phyloP scores from a whole-genome alignment of 2,888 invertebrate genomes.

The Thereva nobilitata region DNA sequence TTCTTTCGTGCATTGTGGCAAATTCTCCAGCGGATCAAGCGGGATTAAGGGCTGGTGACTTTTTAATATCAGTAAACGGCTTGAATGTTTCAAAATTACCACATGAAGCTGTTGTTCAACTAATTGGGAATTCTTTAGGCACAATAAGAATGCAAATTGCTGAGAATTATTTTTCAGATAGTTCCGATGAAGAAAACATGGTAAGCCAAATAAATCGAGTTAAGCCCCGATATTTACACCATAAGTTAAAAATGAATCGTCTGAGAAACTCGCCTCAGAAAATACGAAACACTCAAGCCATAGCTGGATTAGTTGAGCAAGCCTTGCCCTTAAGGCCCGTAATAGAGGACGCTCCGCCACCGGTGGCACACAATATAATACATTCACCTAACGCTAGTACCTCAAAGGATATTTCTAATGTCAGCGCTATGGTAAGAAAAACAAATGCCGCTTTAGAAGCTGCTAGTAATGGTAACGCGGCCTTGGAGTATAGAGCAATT shows the following conservation, averaged over 20 bases:
- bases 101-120: conserved; percentile 89
- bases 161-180: conserved; percentile 82
- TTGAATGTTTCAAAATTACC: conserved; percentile 88
- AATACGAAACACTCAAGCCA: conserved; percentile 45
- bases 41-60: conserved; percentile 89
- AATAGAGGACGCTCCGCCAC: conserved; percentile 51
- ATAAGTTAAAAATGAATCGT: conserved; percentile 61
- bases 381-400: conserved; percentile 49
- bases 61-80: conserved; percentile 88
- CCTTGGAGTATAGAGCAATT: conserved; percentile 79
- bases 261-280: conserved; percentile 66
- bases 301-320: conserved; percentile 7
- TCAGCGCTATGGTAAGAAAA: conserved; percentile 55
- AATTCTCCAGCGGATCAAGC: conserved; percentile 90
- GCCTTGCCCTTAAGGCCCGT: conserved; percentile 48
- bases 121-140: conserved; percentile 86
- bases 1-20: conserved; percentile 88
- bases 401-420: conserved; percentile 57
- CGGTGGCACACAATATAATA: conserved; percentile 47
- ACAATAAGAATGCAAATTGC: conserved; percentile 84
- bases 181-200: conserved; percentile 76
- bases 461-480: conserved; percentile 50
- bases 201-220: conserved; percentile 55
- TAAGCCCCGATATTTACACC: conserved; percentile 58
- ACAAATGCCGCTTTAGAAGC: conserved; percentile 27